Evolutionary conservation across 1,140 invertebrate species (phyloP), one percentile per base, ranked within the genome.

Genomic region (Druon quercuslanigerum): DNA sequence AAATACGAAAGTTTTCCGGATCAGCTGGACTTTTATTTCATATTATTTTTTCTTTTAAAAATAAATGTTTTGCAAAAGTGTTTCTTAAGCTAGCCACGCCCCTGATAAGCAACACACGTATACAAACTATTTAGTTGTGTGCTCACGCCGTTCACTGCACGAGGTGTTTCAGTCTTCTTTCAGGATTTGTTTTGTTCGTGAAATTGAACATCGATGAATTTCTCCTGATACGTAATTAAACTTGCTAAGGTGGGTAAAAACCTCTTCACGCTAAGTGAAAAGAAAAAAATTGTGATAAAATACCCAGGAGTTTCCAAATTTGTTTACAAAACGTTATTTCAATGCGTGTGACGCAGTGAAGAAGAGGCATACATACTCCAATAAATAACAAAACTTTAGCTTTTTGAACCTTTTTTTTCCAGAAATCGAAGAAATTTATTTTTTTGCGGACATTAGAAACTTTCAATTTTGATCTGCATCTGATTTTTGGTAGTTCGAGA

Each of bases 171-270:
- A 9, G 17, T 4, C 54, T 20, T 4, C 54, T 20, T 56, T 19
- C 54, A 19, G 54, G 54, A 19, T 56, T 56, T 56, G 54, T 56
- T 19, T 56, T 56, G 54, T 20, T 56, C 17, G 20, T 56, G 20
- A 56, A 66, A 46, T 66, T 66, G n/a, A 66, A 40, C 60, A 66
- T 66, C 20, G 14, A 66, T 66, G 60, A 66, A 25, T 66, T 46
- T 66, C 60, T 66, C 60, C 40, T 66, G 60, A 66, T 66, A 66
- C 60, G 25, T 66, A 66, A 66, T 66, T 40, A 66, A 66, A 66
- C 16, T 20, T 46, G 25, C 12, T 2, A 66, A 66, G 8, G 60
- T 66, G 16, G 40, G 60, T 66, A 14, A 40, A 66, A 66, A 66
- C 40, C n/a, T 6, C 25, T n/a, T 60, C 14, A 5, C 11, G 16